Evolutionary conservation across 2,888 invertebrate species (phyloP).

Genomic region (Drosophila glabriapex): DNA sequence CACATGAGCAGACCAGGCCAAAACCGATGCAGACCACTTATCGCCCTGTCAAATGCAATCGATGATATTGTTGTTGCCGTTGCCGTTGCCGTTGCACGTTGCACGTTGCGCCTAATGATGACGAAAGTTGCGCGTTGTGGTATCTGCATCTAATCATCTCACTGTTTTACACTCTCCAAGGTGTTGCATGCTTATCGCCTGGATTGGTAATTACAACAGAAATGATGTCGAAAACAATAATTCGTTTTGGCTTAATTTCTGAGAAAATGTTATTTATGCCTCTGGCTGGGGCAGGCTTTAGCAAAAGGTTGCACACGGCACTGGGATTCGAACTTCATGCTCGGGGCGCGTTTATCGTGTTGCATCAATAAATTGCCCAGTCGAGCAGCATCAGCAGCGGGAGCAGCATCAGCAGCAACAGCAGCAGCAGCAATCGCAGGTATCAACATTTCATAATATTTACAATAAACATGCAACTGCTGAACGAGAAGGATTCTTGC

Average conservation of each 20-base stretch:
- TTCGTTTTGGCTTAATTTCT: slow-evolving; percentile 75
- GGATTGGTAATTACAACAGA: slow-evolving; percentile 69
- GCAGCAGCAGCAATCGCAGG: slow-evolving; percentile 60
- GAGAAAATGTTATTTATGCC: slow-evolving; percentile 76
- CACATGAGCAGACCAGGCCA: slow-evolving; percentile 33
- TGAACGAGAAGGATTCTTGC: slow-evolving; percentile 43
- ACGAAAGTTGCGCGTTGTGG: slow-evolving; percentile 45
- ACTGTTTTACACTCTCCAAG: slow-evolving; percentile 52
- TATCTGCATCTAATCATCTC: slow-evolving; percentile 58
- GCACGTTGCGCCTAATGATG: slow-evolving; percentile 51
- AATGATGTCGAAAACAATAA: slow-evolving; percentile 77
- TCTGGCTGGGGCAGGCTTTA: slow-evolving; percentile 13
- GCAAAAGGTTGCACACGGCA: slow-evolving; percentile 6
- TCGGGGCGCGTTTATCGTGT: slow-evolving; percentile 74
- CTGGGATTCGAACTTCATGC: slow-evolving; percentile 56
- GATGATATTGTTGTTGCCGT: slow-evolving; percentile 53
- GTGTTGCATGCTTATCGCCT: slow-evolving; percentile 69
- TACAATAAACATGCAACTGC: slow-evolving; percentile 83
- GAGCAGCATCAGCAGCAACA: slow-evolving; percentile 34
- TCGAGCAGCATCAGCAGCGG: slow-evolving; percentile 24
- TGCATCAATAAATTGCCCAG: slow-evolving; percentile 74
- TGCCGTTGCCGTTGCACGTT: slow-evolving; percentile 30
- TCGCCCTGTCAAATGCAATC: slow-evolving; percentile 73
- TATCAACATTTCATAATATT: slow-evolving; percentile 82
- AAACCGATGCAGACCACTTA: slow-evolving; percentile 63